Base-by-base conservation (phyloP, 2,888 invertebrate genomes). In the Coronaproctus castanopsis region DNA sequence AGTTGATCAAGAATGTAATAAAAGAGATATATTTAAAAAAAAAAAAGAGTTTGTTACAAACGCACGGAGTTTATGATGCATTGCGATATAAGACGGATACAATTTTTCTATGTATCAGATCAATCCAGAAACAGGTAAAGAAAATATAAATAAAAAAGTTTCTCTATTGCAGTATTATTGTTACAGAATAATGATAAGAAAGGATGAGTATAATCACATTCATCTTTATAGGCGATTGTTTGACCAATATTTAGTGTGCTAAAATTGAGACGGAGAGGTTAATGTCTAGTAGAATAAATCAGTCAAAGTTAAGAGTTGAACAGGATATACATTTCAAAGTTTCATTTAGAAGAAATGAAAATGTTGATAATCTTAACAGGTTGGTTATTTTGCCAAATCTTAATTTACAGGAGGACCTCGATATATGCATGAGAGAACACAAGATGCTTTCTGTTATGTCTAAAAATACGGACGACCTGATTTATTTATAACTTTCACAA, bases 371-470 rank as follows among this genome's bases (percentile, higher is more conserved):
- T 36, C 36, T 36, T 36, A 14, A 14, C 5, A 36, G 14, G 36
- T 36, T 5, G 8, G 36, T 36, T 36, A 36, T 36, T 36, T n/a
- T n/a, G n/a, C n/a, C n/a, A n/a, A n/a, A n/a, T n/a, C n/a, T n/a
- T 58, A 65, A 19, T 69, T 61, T 52, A 65, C 62, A 2, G 70
- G 71, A n/a, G 65, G 70, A n/a, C 70, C 71, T 57, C 62, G 72
- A 18, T 66, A 71, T 62, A 70, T 72, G 71, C 69, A 69, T 57
- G 67, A 71, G 63, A 61, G 66, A 50, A 66, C 66, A 3, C 68
- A 70, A 64, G 70, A 71, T 64, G 71, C 69, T 2, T 67, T 69
- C 66, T 63, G 68, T 2, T 70, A 69, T 59, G 71, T 72, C 3
- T 50, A 66, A 20, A 62, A 67, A 51, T 70, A 65, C 65, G 72